Evolutionary conservation across 1,140 invertebrate genomes (phyloP).

Genomic region (Lepidurus packardi): DNA sequence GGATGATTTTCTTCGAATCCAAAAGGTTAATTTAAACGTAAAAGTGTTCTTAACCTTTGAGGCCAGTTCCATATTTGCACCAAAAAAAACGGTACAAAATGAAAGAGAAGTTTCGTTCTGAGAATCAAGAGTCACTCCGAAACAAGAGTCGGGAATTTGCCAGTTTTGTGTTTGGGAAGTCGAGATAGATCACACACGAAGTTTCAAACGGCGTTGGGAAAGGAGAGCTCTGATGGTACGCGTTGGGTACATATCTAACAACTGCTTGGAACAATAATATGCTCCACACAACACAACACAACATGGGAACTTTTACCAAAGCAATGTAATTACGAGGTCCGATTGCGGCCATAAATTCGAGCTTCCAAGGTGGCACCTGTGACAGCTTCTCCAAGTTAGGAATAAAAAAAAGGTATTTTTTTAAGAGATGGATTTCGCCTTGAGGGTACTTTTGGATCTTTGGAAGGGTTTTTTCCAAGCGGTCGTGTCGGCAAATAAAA

Average conservation of each 20-base stretch:
- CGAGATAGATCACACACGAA: neutral
- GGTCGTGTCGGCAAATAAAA: too few species aligned
- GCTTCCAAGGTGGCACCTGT: conserved; percentile 12
- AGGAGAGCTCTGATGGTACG: neutral
- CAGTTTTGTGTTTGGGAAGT: neutral
- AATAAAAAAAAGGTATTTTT: neutral
- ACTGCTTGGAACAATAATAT: neutral
- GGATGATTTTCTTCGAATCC: too few species aligned
- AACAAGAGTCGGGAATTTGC: conserved; percentile 6
- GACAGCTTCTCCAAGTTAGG: neutral
- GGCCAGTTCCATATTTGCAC: neutral
- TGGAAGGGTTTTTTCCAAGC: neutral
- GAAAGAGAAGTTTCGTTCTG: neutral
- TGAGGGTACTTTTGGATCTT: neutral
- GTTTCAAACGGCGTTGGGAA: neutral
- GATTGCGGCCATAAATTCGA: neutral
- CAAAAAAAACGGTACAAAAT: neutral
- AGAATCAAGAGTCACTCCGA: neutral
- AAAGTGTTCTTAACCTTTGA: too few species aligned
- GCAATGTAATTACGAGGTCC: conserved; percentile 21
- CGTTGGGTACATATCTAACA: neutral
- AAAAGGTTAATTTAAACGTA: too few species aligned
- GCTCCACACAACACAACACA: neutral
- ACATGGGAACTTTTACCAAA: conserved; percentile 6
- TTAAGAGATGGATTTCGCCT: neutral